Conservation (phyloP, 1,140 invertebrate genomes). For the Bombus ignitus region DNA sequence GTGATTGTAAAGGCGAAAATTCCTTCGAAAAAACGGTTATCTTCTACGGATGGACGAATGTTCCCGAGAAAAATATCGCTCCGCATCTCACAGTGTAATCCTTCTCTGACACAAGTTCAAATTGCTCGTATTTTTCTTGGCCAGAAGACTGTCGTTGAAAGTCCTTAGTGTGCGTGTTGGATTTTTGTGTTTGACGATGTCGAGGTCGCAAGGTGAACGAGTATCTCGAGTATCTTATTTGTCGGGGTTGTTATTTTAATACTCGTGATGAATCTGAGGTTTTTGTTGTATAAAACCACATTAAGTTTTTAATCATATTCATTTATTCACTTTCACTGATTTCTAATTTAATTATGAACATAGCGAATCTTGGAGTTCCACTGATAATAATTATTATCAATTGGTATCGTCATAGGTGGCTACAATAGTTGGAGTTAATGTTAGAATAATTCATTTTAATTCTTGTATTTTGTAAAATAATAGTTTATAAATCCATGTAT, state of each 20-base stretch:
- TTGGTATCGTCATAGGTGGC: too few species aligned
- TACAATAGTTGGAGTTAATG: too few species aligned
- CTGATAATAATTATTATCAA: too few species aligned
- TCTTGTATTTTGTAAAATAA: too few species aligned
- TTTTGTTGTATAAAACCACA: neutral
- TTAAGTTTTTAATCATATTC: too few species aligned
- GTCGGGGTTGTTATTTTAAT: neutral
- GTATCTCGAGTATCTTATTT: neutral
- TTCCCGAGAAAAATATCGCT: neutral
- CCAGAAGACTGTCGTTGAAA: neutral
- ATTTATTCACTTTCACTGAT: neutral
- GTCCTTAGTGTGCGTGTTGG: neutral
- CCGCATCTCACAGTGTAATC: neutral
- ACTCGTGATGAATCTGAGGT: neutral
- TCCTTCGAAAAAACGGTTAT: neutral
- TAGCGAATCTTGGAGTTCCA: too few species aligned
- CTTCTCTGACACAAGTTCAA: slow-evolving; percentile 19
- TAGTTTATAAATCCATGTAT: too few species aligned
- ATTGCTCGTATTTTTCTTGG: slow-evolving; percentile 6
- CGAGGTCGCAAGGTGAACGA: neutral
- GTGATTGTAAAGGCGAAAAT: neutral
- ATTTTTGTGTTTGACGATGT: neutral
- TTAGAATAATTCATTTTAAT: too few species aligned
- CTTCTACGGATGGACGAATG: neutral
- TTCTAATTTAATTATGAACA: neutral